A percentile compares a stretch with the other conserved stretches of the same genome.
Evolutionary conservation across 30 jellyfish, hydroid and myxozoan species (phyloP).

Genomic region (Sanderia malayensis): DNA sequence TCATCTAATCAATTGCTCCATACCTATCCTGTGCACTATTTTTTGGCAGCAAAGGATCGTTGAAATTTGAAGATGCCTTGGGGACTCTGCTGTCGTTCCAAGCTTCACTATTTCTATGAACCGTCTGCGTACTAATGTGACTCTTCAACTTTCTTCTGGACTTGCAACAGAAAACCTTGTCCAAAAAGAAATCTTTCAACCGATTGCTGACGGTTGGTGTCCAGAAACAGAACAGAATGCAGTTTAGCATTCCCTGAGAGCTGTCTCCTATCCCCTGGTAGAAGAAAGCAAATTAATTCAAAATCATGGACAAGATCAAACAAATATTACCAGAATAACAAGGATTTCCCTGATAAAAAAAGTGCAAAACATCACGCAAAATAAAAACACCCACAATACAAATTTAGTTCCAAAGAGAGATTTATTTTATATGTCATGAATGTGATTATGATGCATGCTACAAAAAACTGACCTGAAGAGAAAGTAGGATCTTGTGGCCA

Average conservation of each 20-base stretch:
- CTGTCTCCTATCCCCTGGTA: constrained; percentile 93
- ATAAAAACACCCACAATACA: too few species aligned
- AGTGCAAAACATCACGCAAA: too few species aligned
- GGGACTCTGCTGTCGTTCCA: not conserved
- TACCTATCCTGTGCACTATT: not conserved
- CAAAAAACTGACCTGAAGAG: constrained; percentile 69
- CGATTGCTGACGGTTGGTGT: constrained; percentile 72
- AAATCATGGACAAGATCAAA: too few species aligned
- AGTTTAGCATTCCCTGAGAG: constrained; percentile 84
- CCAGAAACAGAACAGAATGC: constrained; percentile 77
- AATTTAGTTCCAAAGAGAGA: too few species aligned
- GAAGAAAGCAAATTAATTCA: not conserved
- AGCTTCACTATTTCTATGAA: not conserved
- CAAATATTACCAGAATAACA: too few species aligned
- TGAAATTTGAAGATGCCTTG: not conserved
- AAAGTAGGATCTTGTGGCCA: constrained; percentile 29
- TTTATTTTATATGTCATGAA: too few species aligned
- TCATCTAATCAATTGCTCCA: not conserved
- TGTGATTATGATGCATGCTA: too few species aligned
- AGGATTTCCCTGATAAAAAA: too few species aligned
- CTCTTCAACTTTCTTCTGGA: not conserved
- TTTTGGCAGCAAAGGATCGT: not conserved
- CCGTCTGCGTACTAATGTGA: not conserved
- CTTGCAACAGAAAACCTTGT: not conserved
- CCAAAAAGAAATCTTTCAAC: constrained; percentile 23